A percentile compares a stretch with the other conserved stretches of the same genome.
These are phyloP conservation scores for Episyrphus balteatus DNA, from an alignment of 1,140 invertebrate genomes.

Conservation along the genomic window DNA sequence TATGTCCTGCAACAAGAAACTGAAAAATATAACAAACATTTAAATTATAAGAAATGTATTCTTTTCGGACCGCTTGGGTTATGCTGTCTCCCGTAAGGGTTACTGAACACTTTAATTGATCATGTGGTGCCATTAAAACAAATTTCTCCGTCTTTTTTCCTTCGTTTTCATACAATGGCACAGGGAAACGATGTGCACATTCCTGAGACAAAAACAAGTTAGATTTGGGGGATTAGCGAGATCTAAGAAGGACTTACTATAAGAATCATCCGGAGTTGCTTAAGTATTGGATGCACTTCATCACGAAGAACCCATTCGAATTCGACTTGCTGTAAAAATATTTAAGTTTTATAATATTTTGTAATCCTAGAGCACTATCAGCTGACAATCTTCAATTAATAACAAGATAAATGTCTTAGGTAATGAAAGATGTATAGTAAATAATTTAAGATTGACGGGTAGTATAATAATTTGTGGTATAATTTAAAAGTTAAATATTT, in stretches of 20 bases:
- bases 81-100: conserved; percentile 85
- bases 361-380: too few relatives aligned
- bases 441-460: too few relatives aligned
- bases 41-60: conserved; percentile 15
- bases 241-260: conserved; percentile 48
- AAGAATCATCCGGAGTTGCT: conserved; percentile 70
- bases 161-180: conserved; percentile 69
- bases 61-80: conserved; percentile 63
- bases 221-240: conserved; percentile 6
- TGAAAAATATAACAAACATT: neutral
- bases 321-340: conserved; percentile 70
- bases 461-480: too few relatives aligned
- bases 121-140: conserved; percentile 68
- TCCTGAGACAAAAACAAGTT: conserved; percentile 46
- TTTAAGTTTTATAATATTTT: too few relatives aligned
- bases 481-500: too few relatives aligned
- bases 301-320: conserved; percentile 86
- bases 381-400: too few relatives aligned
- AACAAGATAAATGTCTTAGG: neutral
- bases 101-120: conserved; percentile 83
- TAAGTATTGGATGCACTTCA: conserved; percentile 76
- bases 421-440: neutral
- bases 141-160: conserved; percentile 83
- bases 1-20: conserved; percentile 60
- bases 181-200: conserved; percentile 73